Evolutionary conservation across 2,797 vertebrate species (phyloP).

Genomic region (Lagodon rhomboides): DNA sequence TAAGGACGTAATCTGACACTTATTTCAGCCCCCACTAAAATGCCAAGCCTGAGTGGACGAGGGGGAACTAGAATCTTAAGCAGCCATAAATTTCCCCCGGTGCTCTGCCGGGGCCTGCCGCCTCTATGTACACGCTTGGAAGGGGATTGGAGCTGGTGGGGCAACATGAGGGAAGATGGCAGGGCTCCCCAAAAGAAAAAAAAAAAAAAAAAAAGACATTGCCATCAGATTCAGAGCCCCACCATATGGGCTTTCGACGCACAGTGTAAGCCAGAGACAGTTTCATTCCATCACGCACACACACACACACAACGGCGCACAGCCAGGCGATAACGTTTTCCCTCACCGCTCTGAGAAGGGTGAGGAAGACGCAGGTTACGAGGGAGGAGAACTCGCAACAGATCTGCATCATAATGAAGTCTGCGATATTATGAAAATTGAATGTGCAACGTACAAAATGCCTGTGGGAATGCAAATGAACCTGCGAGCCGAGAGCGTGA

Average conservation of each 20-base stretch:
- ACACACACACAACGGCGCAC: constrained; percentile 17
- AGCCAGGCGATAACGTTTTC: constrained; percentile 39
- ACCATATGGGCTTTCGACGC: constrained; percentile 54
- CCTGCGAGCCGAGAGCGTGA: constrained; percentile 21
- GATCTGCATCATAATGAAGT: constrained; percentile 52
- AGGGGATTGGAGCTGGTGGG: constrained; percentile 27
- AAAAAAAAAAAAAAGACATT: constrained; percentile 13
- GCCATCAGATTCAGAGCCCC: constrained; percentile 43
- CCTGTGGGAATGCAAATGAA: constrained; percentile 42
- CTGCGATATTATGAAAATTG: constrained; percentile 37
- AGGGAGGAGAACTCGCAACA: constrained; percentile 28
- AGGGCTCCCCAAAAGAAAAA: constrained; percentile 22
- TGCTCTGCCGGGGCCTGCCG: constrained; percentile 40
- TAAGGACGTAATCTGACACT: constrained; percentile 20
- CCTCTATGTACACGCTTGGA: constrained; percentile 36
- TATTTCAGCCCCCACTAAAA: constrained; percentile 55
- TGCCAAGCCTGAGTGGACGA: constrained; percentile 52
- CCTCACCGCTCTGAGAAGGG: constrained; percentile 28
- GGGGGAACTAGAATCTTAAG: constrained; percentile 50
- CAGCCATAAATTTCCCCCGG: constrained; percentile 58
- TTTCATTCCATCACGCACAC: constrained; percentile 38
- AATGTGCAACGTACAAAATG: constrained; percentile 36
- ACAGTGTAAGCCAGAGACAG: constrained; percentile 24
- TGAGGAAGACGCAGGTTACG: constrained; percentile 33
- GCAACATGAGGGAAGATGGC: constrained; percentile 31